phyloP scores from a whole-genome alignment of 1,140 invertebrate genomes.

The Drosophila baimaii region DNA sequence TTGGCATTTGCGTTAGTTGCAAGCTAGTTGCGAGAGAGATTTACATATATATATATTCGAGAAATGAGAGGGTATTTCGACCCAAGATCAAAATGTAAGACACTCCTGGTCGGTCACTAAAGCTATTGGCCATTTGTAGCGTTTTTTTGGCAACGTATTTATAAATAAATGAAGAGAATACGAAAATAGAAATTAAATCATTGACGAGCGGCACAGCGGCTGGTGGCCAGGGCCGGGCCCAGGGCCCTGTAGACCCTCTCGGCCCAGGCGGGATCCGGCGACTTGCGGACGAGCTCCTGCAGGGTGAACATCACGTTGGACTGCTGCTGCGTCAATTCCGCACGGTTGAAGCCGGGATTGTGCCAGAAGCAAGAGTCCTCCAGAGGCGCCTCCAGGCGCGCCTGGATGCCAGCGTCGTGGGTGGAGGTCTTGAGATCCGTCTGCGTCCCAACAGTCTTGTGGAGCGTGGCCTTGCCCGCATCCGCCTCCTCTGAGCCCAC shows the following conservation, averaged over 20 bases:
- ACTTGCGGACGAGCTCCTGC: conserved; percentile 26
- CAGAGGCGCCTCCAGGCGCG: not conserved
- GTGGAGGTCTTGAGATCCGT: conserved; percentile 11
- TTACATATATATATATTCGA: conserved; percentile 7
- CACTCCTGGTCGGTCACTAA: not conserved
- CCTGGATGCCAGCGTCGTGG: conserved; percentile 34
- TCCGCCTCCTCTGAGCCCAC: conserved; percentile 17
- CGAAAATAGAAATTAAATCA: not conserved
- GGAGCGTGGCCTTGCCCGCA: conserved; percentile 20
- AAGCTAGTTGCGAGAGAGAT: conserved; percentile 2
- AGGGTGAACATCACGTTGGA: conserved; percentile 47
- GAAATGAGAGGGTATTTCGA: conserved; percentile 6
- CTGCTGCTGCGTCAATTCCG: conserved; percentile 44
- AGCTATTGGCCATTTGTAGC: not conserved
- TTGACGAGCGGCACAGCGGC: not conserved
- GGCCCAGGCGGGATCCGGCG: conserved; percentile 30
- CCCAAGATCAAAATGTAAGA: not conserved
- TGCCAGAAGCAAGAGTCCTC: conserved; percentile 37
- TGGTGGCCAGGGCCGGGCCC: conserved; percentile 21
- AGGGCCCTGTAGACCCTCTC: conserved; percentile 27
- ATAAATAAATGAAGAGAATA: conserved; percentile 14
- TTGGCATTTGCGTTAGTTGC: conserved; percentile 6
- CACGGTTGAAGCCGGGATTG: conserved; percentile 13
- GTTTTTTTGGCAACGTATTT: conserved; percentile 19
- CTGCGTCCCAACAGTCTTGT: conserved; percentile 39